Evolutionary conservation across 2,113 vertebrate species (phyloP).

Genomic region (Gallinago media): DNA sequence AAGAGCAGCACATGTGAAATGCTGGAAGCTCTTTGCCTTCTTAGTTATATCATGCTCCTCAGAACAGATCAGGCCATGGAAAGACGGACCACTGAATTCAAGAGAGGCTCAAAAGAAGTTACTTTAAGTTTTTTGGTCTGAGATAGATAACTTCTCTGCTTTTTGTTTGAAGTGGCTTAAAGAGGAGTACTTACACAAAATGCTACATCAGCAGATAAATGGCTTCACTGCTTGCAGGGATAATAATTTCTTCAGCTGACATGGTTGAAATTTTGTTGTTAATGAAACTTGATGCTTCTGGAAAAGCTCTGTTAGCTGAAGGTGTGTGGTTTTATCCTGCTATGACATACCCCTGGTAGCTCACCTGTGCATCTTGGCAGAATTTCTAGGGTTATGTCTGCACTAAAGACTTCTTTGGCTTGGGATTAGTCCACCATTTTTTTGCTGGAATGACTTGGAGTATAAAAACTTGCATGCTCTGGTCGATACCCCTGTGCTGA

Average conservation of each 20-base stretch:
- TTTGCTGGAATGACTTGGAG: background rate
- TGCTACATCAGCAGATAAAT: background rate
- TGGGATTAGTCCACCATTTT: background rate
- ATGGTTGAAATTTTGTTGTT: background rate
- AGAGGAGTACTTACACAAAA: background rate
- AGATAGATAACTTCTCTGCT: background rate
- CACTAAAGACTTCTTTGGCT: background rate
- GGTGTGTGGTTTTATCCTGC: background rate
- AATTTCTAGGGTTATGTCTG: background rate
- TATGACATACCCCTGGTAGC: background rate
- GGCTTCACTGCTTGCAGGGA: background rate
- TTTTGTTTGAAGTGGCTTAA: background rate
- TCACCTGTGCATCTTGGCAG: background rate
- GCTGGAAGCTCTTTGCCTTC: background rate
- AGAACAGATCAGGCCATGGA: background rate
- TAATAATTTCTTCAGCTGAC: background rate
- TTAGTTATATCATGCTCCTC: background rate
- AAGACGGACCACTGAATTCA: background rate
- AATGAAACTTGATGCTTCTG: background rate
- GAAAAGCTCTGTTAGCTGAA: background rate
- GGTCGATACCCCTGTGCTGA: background rate
- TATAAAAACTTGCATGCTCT: background rate
- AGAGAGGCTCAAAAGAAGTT: background rate
- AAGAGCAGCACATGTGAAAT: background rate
- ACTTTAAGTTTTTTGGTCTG: background rate